Evolutionary conservation across 2,888 invertebrate species (phyloP), one percentile per base, ranked within the genome.

Genomic region (Boloria selene): DNA sequence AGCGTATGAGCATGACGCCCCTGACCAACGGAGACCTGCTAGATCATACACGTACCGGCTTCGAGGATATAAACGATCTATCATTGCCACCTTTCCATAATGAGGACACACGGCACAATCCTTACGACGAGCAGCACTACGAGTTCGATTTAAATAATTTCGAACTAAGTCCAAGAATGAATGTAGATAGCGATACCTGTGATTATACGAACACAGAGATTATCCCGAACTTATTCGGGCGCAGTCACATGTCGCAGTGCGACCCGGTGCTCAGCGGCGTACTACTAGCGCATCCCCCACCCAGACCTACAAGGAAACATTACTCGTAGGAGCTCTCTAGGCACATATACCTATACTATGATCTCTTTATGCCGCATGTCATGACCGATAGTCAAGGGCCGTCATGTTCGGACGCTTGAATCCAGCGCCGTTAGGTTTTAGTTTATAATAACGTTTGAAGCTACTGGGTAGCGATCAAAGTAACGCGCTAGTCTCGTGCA

Each of bases 251-350:
- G 82, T 83, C 89, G 80, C 93, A 93, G 73, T 95, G 95, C 80
- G 96, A 96, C 86, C 96, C 96, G 58, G 87, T 96, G 77, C 88
- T 96, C 74, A 95, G 95, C 61, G 95, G 95, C 68, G 94, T 94
- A 72, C 76, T 94, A 72, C 76, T 86, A 72, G 93, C 95, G 67
- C 82, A 88, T 2, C 94, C 96, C 31, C 79, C 90, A 64, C 90
- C 94, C 52, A 94, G 95, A 51, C 94, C 95, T 69, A 94, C 94
- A 69, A 93, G 93, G 70, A 92, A 94, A 72, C 94, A 94, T 74
- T 93, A 95, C 76, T 94, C 95, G 16, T 97, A 96, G 96, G 96
- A 96, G 74, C 78, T 74, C 74, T 74, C 76, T 74, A 69, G 67
- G 74, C 68, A 38, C 31, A 38, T 38, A 72, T 73, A 73, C 74